A percentile compares a stretch with the other conserved stretches of the same genome.
Evolutionary conservation across 2,113 vertebrate species (phyloP).

Genomic region (Anoura caudifer): DNA sequence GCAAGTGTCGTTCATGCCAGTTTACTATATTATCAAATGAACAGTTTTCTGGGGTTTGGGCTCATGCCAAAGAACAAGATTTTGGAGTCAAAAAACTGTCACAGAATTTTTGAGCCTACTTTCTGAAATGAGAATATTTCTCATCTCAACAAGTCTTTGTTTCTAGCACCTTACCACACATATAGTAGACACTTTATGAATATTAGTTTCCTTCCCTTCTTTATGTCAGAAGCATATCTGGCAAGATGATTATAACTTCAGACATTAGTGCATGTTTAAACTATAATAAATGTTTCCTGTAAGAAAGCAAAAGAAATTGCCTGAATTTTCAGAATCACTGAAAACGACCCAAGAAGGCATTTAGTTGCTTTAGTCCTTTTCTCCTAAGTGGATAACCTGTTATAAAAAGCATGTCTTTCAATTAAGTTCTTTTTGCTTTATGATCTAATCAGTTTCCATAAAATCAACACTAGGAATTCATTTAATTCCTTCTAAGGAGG

Average conservation of each 20-base stretch:
- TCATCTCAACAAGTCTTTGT: conserved; percentile 18
- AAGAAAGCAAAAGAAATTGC: conserved; percentile 37
- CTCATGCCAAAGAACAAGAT: neutral
- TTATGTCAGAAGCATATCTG: conserved; percentile 24
- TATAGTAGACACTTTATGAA: neutral
- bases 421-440: conserved; percentile 31
- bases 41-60: neutral
- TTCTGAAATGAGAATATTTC: conserved; percentile 11
- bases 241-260: conserved; percentile 25
- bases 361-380: neutral
- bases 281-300: conserved; percentile 45
- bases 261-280: conserved; percentile 29
- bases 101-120: neutral
- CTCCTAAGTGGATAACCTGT: neutral
- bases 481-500: neutral
- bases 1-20: conserved; percentile 4
- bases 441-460: neutral
- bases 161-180: neutral
- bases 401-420: neutral
- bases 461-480: conserved; percentile 9
- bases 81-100: neutral
- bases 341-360: neutral
- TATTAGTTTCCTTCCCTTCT: conserved; percentile 54
- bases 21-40: neutral
- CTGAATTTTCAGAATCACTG: neutral